A percentile compares a stretch with the other conserved stretches of the same genome.
These are phyloP conservation scores for Sciurus carolinensis DNA, from an alignment of 2,797 vertebrate genomes.

Conservation along the genomic window DNA sequence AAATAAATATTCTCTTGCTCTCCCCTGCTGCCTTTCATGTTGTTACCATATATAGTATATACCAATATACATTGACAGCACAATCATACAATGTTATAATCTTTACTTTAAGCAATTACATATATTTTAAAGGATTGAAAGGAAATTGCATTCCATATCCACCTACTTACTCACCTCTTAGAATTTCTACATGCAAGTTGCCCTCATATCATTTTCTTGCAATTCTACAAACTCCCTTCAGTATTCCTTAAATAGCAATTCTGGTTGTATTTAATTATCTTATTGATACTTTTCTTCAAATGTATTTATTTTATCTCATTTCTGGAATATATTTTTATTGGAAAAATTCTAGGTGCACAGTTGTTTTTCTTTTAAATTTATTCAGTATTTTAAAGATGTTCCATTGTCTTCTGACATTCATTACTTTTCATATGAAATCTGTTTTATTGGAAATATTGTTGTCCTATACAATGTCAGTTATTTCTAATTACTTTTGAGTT, in stretches of 20 bases:
- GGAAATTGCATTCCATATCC: not conserved
- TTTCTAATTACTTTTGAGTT: not conserved
- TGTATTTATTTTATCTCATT: not conserved
- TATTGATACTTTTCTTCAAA: not conserved
- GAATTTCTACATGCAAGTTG: not conserved
- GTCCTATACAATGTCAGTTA: not conserved
- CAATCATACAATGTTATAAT: not conserved
- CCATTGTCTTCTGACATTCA: not conserved
- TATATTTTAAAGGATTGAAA: not conserved
- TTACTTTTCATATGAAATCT: not conserved
- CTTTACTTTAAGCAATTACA: not conserved
- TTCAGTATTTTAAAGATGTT: not conserved
- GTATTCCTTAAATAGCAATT: not conserved
- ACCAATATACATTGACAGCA: not conserved
- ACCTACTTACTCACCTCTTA: not conserved
- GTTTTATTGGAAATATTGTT: not conserved
- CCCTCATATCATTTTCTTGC: not conserved
- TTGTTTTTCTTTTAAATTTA: not conserved
- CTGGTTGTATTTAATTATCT: not conserved
- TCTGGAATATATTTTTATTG: not conserved
- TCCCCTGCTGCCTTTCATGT: not conserved
- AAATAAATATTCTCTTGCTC: not conserved
- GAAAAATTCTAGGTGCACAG: not conserved
- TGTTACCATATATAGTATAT: not conserved
- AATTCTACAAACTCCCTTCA: not conserved